Percentiles rank a stretch among this genome's conserved stretches.
phyloP scores from a whole-genome alignment of 2,888 invertebrate species.

The Scelioninae gen. 2 region DNA sequence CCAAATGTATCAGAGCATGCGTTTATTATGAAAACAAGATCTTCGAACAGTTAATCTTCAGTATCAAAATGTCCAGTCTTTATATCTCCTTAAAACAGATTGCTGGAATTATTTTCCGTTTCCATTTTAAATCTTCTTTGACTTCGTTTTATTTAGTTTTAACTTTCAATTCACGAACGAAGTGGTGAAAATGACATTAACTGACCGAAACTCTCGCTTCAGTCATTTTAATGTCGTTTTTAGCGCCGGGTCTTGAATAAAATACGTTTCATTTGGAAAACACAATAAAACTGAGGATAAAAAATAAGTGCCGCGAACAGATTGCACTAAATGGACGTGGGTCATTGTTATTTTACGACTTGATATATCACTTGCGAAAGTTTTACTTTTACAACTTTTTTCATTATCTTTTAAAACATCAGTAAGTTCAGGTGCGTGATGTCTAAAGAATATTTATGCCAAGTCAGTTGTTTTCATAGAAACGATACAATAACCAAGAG shows the following conservation, averaged over 20 bases:
- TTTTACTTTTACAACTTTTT: conserved; percentile 20
- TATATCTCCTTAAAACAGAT: too few relatives aligned
- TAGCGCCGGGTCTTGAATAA: neutral
- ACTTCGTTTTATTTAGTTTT: too few relatives aligned
- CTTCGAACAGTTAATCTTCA: too few relatives aligned
- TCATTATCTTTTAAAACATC: neutral
- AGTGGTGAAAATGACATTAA: conserved; percentile 12
- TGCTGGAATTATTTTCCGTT: too few relatives aligned
- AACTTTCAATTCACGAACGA: too few relatives aligned
- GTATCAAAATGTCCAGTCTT: too few relatives aligned
- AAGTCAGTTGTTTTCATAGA: too few relatives aligned
- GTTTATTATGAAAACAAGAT: too few relatives aligned
- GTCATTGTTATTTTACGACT: conserved; percentile 27
- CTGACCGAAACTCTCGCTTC: neutral
- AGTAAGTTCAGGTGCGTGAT: neutral
- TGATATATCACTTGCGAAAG: conserved; percentile 11
- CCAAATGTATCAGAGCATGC: too few relatives aligned
- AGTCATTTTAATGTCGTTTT: conserved; percentile 7
- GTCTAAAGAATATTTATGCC: neutral
- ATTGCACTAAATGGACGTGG: conserved; percentile 20
- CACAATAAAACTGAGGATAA: conserved; percentile 13
- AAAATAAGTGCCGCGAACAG: conserved; percentile 17
- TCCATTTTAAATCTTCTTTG: too few relatives aligned
- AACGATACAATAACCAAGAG: too few relatives aligned
- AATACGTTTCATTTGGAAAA: conserved; percentile 11